Evolutionary conservation across 1,140 invertebrate genomes (phyloP).

Genomic region (Acromyrmex heyeri): DNA sequence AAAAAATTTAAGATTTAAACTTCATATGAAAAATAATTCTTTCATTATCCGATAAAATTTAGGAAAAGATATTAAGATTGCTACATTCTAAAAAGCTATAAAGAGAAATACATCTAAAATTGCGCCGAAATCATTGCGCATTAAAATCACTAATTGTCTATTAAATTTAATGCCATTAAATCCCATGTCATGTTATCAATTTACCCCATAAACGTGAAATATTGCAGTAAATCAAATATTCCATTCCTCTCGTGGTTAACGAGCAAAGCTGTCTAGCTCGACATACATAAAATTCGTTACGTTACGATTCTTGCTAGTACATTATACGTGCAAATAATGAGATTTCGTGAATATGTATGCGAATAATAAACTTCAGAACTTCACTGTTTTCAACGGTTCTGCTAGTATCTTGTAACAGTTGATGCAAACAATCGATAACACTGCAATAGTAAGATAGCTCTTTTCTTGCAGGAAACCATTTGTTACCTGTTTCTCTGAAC

Average conservation of each 20-base stretch:
- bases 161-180: not conserved
- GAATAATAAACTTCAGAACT: constrained; percentile 21
- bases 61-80: not conserved
- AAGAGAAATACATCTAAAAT: not conserved
- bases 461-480: constrained; percentile 25
- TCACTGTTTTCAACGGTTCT: not conserved
- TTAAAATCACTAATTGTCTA: constrained; percentile 15
- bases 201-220: not conserved
- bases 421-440: constrained; percentile 35
- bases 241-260: not conserved
- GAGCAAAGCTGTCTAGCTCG: not conserved
- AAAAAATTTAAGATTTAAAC: not conserved
- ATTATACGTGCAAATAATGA: constrained; percentile 16
- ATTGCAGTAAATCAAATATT: constrained; percentile 5
- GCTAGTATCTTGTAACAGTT: not conserved
- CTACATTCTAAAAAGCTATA: not conserved
- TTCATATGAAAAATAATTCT: not conserved
- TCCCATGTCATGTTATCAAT: not conserved
- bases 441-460: not conserved
- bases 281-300: constrained; percentile 19
- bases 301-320: not conserved
- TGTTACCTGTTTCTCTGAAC: not conserved
- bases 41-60: not conserved
- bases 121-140: not conserved
- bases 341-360: constrained; percentile 35